Evolutionary conservation across 2,888 invertebrate genomes (phyloP), one percentile per base, ranked within the genome.

Genomic region (Teleiodes luculella): DNA sequence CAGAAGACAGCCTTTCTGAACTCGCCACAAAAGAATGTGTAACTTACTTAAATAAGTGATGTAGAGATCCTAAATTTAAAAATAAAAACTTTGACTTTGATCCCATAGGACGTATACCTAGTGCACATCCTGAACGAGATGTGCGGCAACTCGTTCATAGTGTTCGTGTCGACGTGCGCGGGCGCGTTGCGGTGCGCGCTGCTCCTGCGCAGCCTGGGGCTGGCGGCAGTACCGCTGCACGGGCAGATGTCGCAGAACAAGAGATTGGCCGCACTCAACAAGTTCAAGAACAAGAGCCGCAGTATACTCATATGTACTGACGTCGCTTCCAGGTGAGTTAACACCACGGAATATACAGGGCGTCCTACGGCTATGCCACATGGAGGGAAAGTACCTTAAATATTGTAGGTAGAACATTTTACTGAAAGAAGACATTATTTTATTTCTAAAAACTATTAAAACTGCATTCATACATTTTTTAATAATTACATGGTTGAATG

Each of bases 241-340:
- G 99, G 99, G 0, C 98, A 99, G 88, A 98, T 99, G 98, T 95
- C 96, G 11, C 99, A 99, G 86, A 97, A 98, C 76, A 98, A 98
- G 76, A 92, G 99, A 31, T 90, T 99, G 45, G 98, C 97, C 0
- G 95, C 99, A 0, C 87, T 99, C 14, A 98, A 97, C 66, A 99
- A 99, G 89, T 99, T 99, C 81, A 97, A 97, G 84, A 95, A 95
- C 24, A 98, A 97, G 83, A 94, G 92, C 68, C 90, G 98, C n/a
- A 96, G 97, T 0, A 96, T 99, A 68, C 91, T 99, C 3, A 97
- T 99, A 55, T 99, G 99, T 11, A 99, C 99, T 0, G 99, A 99
- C 88, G 99, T 99, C 0, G 99, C 99, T 1, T 98, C 98, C 73
- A 94, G 97, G 96, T 96, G 65, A 75, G 78, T 54, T n/a, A n/a